phyloP scores from a whole-genome alignment of 2,113 vertebrate species.

The Clarias magur region DNA sequence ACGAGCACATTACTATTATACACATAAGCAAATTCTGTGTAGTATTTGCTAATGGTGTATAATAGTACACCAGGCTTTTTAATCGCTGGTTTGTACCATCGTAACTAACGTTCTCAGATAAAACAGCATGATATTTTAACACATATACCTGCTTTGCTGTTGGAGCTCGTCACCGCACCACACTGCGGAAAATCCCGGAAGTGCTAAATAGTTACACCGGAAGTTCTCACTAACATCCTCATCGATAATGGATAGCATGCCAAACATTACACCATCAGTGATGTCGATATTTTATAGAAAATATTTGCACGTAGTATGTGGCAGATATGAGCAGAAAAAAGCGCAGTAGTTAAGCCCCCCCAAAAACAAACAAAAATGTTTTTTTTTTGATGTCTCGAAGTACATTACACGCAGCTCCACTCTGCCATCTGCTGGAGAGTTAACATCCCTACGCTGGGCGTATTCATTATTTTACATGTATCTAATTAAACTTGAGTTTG shows the following conservation, averaged over 20 bases:
- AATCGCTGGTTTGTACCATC: too few species aligned
- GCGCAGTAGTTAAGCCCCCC: too few species aligned
- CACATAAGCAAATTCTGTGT: neutral
- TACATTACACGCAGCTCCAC: neutral
- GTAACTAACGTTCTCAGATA: neutral
- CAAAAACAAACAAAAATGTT: too few species aligned
- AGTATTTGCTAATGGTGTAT: too few species aligned
- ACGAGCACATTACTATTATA: too few species aligned
- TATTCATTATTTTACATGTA: neutral
- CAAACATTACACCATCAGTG: too few species aligned
- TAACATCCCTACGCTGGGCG: neutral
- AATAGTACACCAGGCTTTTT: neutral
- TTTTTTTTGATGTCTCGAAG: neutral
- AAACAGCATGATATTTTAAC: too few species aligned
- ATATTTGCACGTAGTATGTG: neutral
- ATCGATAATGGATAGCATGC: neutral
- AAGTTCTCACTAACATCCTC: neutral
- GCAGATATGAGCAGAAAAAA: neutral
- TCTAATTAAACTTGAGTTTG: neutral
- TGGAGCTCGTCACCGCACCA: neutral
- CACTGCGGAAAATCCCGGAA: constrained; percentile 14
- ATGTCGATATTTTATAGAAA: neutral
- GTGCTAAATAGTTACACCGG: neutral
- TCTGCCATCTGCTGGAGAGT: neutral
- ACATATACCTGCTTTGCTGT: neutral